Conservation (phyloP, 1,140 invertebrate genomes). For the Listronotus bonariensis region DNA sequence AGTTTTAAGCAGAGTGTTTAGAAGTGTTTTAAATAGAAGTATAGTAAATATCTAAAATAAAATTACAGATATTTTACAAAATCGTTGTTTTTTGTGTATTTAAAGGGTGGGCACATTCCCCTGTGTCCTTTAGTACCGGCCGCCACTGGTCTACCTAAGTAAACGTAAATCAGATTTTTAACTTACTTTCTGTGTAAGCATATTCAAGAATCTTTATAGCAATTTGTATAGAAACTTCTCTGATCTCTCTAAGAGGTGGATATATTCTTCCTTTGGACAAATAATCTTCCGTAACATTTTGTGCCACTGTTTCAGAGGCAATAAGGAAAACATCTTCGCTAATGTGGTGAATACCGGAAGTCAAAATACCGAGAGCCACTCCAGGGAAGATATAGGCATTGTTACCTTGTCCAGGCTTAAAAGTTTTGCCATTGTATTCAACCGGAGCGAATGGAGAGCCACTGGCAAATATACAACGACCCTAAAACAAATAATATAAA, state of each 20-base stretch:
- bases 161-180: too few relatives aligned
- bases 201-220: constrained; percentile 84
- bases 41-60: too few relatives aligned
- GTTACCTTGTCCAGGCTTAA: constrained; percentile 91
- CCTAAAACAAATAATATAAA: constrained; percentile 69
- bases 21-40: too few relatives aligned
- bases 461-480: constrained; percentile 86
- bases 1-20: too few relatives aligned
- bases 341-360: constrained; percentile 85
- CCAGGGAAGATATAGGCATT: constrained; percentile 97
- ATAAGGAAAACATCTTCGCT: constrained; percentile 88
- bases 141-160: too few relatives aligned
- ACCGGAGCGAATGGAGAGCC: constrained; percentile 91
- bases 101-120: too few relatives aligned
- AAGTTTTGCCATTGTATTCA: constrained; percentile 75
- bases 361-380: constrained; percentile 87
- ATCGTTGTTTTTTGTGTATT: too few relatives aligned
- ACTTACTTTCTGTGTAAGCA: constrained; percentile 80
- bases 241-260: constrained; percentile 88
- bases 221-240: constrained; percentile 86
- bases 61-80: too few relatives aligned
- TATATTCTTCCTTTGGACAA: constrained; percentile 88
- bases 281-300: constrained; percentile 83
- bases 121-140: too few relatives aligned
- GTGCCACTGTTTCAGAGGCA: constrained; percentile 82